Percentiles rank a stretch among this genome's conserved stretches.
phyloP scores from a whole-genome alignment of 2,797 vertebrate species.

The Otolemur crassicaudatus region DNA sequence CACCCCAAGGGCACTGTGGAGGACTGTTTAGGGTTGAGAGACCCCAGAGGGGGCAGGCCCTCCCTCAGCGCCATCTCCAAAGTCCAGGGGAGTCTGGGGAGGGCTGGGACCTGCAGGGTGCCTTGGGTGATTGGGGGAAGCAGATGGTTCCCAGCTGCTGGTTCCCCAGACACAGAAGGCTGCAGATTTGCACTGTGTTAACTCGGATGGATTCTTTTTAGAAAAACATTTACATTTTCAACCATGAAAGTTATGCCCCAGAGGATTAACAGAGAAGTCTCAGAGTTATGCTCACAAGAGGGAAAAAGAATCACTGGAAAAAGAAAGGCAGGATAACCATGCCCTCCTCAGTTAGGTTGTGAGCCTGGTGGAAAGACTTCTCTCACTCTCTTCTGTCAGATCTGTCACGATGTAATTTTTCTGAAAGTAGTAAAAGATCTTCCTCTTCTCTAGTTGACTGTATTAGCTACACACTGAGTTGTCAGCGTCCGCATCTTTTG shows the following conservation, averaged over 20 bases:
- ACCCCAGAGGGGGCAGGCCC: background rate
- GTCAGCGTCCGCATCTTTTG: background rate
- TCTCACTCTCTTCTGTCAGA: background rate
- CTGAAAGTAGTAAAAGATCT: background rate
- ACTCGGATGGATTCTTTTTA: background rate
- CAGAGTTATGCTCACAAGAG: background rate
- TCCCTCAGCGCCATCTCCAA: background rate
- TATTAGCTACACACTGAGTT: background rate
- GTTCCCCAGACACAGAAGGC: background rate
- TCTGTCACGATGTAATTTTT: background rate
- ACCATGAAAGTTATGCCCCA: background rate
- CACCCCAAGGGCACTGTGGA: background rate
- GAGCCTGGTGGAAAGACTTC: background rate
- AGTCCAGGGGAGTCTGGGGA: background rate
- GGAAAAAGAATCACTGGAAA: background rate
- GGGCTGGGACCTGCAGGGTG: background rate
- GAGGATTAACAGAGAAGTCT: conserved; percentile 26
- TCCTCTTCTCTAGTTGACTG: background rate
- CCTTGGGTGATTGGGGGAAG: background rate
- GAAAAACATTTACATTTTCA: conserved; percentile 37
- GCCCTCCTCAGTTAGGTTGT: background rate
- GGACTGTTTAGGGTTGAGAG: background rate
- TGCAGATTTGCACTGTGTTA: background rate
- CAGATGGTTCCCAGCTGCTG: conserved; percentile 32
- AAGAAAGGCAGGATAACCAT: background rate